These are phyloP conservation scores for Temnothorax nylanderi DNA, from an alignment of 1,140 invertebrate species.

Conservation along the genomic window DNA sequence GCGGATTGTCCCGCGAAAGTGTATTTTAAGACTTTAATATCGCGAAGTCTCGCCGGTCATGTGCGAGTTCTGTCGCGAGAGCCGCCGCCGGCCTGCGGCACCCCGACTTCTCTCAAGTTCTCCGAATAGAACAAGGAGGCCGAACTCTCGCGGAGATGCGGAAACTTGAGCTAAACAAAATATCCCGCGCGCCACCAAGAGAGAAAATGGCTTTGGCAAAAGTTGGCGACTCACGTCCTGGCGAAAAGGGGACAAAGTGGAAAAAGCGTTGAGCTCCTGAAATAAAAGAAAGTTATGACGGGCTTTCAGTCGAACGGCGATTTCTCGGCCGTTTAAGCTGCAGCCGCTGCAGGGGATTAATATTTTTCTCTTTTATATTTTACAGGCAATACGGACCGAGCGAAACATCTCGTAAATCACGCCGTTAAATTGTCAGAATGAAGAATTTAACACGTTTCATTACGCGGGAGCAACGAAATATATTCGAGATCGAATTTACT, in stretches of 20 bases:
- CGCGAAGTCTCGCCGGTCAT: neutral
- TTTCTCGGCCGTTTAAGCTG: neutral
- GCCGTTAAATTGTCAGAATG: neutral
- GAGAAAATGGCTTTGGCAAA: conserved; percentile 46
- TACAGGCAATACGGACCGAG: neutral
- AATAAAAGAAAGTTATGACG: conserved; percentile 16
- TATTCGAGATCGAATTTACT: neutral
- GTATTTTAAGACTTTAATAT: conserved; percentile 21
- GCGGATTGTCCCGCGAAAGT: neutral
- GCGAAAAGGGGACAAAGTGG: neutral
- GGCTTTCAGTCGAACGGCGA: neutral
- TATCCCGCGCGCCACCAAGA: conserved; percentile 31
- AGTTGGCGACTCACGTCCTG: conserved; percentile 39
- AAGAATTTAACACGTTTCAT: neutral
- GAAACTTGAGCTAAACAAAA: conserved; percentile 63
- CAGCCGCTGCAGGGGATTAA: neutral
- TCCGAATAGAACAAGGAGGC: neutral
- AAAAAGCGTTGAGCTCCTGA: conserved; percentile 32
- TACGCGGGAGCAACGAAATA: neutral
- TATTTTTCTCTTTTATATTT: neutral
- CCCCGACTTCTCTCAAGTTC: neutral
- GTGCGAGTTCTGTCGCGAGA: neutral
- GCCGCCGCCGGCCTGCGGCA: neutral
- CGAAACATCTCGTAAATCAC: neutral
- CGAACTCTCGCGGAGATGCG: conserved; percentile 27